Evolutionary conservation across 2,888 invertebrate species (phyloP).

Genomic region (Himalopsyche anomala): DNA sequence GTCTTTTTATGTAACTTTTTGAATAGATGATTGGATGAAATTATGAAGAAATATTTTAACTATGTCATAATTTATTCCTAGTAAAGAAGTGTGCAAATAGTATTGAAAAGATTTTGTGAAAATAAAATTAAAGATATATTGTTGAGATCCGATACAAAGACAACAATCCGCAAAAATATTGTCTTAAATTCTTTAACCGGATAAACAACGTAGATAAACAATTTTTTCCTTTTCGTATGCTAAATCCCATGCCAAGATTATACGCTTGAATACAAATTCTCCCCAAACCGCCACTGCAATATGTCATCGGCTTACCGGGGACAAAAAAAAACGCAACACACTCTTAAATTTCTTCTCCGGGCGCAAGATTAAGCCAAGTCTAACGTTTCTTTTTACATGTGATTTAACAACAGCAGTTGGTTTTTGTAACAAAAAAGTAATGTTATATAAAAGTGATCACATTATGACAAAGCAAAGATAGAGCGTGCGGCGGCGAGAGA

Average conservation of each 20-base stretch:
- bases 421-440: slow-evolving; percentile 43
- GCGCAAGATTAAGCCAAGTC: slow-evolving; percentile 58
- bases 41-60: too few species aligned
- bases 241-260: slow-evolving; percentile 21
- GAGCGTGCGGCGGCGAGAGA: background rate
- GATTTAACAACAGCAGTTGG: slow-evolving; percentile 59
- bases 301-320: slow-evolving; percentile 29
- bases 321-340: slow-evolving; percentile 25
- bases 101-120: too few species aligned
- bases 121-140: background rate
- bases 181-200: slow-evolving; percentile 15
- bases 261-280: slow-evolving; percentile 28
- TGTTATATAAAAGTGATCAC: background rate
- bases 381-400: slow-evolving; percentile 59
- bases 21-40: too few species aligned
- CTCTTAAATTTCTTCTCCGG: slow-evolving; percentile 36
- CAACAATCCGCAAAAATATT: background rate
- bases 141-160: background rate
- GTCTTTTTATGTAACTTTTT: too few species aligned
- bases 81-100: too few species aligned
- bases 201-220: slow-evolving; percentile 20
- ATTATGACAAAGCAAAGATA: background rate
- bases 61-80: too few species aligned
- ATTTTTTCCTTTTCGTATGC: slow-evolving; percentile 31
- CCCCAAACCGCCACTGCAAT: slow-evolving; percentile 15